Percentiles rank a stretch among this genome's conserved stretches.
phyloP scores from a whole-genome alignment of 2,888 invertebrate species.

The Cantharis lateralis region DNA sequence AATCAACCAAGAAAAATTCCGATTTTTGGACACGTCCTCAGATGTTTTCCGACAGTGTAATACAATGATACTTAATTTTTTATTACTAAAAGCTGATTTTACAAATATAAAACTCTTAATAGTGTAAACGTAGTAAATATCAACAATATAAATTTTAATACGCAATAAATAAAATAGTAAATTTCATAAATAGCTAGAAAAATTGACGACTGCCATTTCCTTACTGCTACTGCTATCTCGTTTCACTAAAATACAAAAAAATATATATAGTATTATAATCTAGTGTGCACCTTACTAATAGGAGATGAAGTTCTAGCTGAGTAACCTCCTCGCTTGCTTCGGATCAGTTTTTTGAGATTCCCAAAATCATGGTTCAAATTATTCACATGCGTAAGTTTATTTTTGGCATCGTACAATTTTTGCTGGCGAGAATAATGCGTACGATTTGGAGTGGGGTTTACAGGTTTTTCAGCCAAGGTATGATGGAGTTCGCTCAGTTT shows the following conservation, averaged over 20 bases:
- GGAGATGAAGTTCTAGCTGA: slow-evolving; percentile 14
- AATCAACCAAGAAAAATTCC: no score
- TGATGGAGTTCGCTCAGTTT: slow-evolving; percentile 3
- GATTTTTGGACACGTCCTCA: no score
- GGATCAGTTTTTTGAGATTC: slow-evolving; percentile 17
- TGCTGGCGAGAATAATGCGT: slow-evolving; percentile 7
- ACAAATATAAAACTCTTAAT: neutral
- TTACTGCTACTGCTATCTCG: neutral
- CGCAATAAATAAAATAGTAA: neutral
- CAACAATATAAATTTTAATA: neutral
- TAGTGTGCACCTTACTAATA: neutral
- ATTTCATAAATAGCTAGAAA: neutral
- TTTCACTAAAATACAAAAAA: neutral
- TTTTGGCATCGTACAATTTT: neutral
- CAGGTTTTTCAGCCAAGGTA: neutral
- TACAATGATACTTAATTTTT: neutral
- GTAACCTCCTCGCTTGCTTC: slow-evolving; percentile 19
- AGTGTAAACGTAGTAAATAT: neutral
- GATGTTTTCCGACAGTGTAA: neutral
- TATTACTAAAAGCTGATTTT: neutral
- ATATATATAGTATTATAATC: neutral
- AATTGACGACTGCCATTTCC: neutral
- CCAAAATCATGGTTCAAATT: slow-evolving; percentile 16
- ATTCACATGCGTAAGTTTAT: neutral
- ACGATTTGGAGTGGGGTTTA: neutral